Percentiles rank a stretch among this genome's conserved stretches.
Conservation (phyloP, 1,140 invertebrate species). For the silkworm (Bombyx mori) region DNA sequence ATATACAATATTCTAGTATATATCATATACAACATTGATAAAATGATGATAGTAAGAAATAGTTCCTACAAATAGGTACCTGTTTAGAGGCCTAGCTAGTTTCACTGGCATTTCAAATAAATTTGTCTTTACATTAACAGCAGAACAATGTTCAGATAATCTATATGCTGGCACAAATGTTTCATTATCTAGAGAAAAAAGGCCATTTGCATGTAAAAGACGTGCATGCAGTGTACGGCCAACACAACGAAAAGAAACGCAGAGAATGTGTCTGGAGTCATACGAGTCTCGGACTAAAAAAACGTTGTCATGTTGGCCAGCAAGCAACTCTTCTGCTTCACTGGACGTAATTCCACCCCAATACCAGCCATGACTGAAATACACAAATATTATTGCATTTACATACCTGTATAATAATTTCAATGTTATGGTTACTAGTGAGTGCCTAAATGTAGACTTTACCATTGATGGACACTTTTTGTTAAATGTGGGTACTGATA, state of each 20-base stretch:
- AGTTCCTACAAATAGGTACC: slow-evolving; percentile 23
- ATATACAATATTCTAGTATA: slow-evolving; percentile 1
- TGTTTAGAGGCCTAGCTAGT: slow-evolving; percentile 61
- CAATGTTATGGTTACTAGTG: background rate
- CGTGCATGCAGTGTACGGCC: slow-evolving; percentile 59
- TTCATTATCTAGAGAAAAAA: slow-evolving; percentile 64
- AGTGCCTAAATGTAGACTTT: background rate
- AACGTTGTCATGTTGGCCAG: slow-evolving; percentile 64
- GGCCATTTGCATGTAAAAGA: slow-evolving; percentile 58
- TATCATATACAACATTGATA: background rate
- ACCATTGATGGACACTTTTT: no score
- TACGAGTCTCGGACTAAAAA: slow-evolving; percentile 61
- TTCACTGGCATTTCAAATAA: slow-evolving; percentile 66
- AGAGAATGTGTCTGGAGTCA: slow-evolving; percentile 58
- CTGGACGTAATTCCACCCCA: slow-evolving; percentile 63
- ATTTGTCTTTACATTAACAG: slow-evolving; percentile 59
- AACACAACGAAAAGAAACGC: slow-evolving; percentile 63
- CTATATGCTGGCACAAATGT: slow-evolving; percentile 63
- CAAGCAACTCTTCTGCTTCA: slow-evolving; percentile 60
- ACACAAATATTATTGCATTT: background rate
- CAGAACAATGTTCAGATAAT: slow-evolving; percentile 63
- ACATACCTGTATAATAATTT: no score
- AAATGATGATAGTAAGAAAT: no score
- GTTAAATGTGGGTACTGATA: background rate
- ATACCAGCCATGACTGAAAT: slow-evolving; percentile 63